These are phyloP conservation scores for Micromys minutus DNA, from an alignment of 2,113 vertebrate species.

Conservation along the genomic window DNA sequence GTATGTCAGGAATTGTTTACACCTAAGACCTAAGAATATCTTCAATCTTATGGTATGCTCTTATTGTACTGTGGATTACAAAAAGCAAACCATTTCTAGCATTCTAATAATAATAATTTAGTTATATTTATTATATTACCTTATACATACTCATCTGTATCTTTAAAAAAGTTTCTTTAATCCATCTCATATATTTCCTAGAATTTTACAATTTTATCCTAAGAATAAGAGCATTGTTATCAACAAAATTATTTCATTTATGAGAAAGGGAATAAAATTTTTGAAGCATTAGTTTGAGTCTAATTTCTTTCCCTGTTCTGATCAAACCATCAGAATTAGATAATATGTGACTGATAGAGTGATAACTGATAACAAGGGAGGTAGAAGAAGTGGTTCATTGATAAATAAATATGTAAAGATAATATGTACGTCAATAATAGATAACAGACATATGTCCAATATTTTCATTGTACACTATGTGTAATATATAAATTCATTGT, in stretches of 20 bases:
- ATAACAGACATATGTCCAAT: not conserved
- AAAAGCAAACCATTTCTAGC: not conserved
- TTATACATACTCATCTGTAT: not conserved
- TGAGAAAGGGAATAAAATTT: not conserved
- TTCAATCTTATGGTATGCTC: slow-evolving; percentile 56
- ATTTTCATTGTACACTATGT: not conserved
- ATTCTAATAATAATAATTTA: not conserved
- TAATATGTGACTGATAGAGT: not conserved
- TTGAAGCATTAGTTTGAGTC: not conserved
- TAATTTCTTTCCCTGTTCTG: not conserved
- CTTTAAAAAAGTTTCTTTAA: not conserved
- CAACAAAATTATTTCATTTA: not conserved
- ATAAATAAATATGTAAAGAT: not conserved
- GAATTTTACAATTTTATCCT: not conserved
- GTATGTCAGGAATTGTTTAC: slow-evolving; percentile 66
- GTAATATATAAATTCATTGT: not conserved
- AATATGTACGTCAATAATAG: not conserved
- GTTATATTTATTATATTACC: not conserved
- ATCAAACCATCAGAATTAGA: not conserved
- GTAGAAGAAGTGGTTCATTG: not conserved
- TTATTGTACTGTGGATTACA: not conserved
- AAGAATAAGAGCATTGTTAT: not conserved
- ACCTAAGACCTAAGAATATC: slow-evolving; percentile 61
- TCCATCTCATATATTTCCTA: not conserved
- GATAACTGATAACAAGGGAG: not conserved